phyloP scores from a whole-genome alignment of 2,113 vertebrate species.

The Gobius niger region DNA sequence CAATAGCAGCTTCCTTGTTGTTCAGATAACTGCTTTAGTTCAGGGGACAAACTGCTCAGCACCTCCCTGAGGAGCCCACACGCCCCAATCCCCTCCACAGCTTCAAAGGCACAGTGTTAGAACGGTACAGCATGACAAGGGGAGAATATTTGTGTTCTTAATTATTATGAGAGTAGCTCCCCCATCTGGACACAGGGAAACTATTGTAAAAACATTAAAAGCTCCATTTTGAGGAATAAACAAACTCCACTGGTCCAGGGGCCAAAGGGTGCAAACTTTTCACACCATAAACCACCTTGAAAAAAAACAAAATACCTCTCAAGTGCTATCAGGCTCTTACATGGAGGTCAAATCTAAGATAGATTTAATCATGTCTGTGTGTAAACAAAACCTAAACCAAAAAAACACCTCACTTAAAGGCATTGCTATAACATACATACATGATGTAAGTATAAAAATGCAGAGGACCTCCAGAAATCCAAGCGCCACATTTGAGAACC shows the following conservation, averaged over 20 bases:
- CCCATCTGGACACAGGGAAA: constrained; percentile 52
- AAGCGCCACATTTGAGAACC: too few relatives aligned
- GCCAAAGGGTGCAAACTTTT: too few relatives aligned
- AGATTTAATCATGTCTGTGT: too few relatives aligned
- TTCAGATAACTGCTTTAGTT: constrained; percentile 31
- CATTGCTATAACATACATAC: too few relatives aligned
- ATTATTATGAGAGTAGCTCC: constrained; percentile 57
- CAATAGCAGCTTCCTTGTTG: constrained; percentile 23
- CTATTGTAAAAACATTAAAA: constrained; percentile 19
- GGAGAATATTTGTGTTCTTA: constrained; percentile 40
- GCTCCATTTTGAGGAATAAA: neutral
- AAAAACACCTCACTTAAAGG: too few relatives aligned
- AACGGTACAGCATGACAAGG: constrained; percentile 17
- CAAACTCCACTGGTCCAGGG: neutral
- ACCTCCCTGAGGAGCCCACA: constrained; percentile 33
- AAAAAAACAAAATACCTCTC: too few relatives aligned
- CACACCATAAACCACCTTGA: too few relatives aligned
- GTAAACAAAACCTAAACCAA: too few relatives aligned
- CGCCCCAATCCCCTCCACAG: constrained; percentile 15
- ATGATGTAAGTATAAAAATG: too few relatives aligned
- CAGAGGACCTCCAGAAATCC: too few relatives aligned
- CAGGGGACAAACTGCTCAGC: constrained; percentile 30
- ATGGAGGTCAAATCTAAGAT: too few relatives aligned
- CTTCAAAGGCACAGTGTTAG: constrained; percentile 39
- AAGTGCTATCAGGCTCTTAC: too few relatives aligned